phyloP scores from a whole-genome alignment of 2,888 invertebrate species.

The Syritta pipiens region DNA sequence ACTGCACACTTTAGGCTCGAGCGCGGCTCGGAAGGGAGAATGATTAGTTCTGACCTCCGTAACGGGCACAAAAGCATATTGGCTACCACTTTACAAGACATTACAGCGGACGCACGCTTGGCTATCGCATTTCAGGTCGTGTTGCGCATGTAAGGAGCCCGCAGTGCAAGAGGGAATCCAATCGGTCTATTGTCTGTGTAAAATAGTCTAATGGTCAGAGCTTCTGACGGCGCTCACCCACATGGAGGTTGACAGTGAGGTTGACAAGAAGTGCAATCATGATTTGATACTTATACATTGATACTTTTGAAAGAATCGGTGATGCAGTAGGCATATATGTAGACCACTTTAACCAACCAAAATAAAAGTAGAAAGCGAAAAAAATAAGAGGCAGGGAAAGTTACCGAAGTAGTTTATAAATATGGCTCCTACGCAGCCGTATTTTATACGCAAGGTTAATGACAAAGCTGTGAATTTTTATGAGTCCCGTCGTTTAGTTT shows the following conservation, averaged over 20 bases:
- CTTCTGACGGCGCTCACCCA: not conserved
- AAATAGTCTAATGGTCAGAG: conserved; percentile 28
- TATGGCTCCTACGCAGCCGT: too few relatives aligned
- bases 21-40: not conserved
- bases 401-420: too few relatives aligned
- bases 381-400: too few relatives aligned
- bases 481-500: too few relatives aligned
- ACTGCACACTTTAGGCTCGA: too few relatives aligned
- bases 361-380: too few relatives aligned
- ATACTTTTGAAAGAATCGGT: too few relatives aligned
- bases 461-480: too few relatives aligned
- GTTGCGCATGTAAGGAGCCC: conserved; percentile 7
- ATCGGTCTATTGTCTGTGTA: conserved; percentile 5
- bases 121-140: conserved; percentile 53
- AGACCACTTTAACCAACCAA: too few relatives aligned
- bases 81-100: conserved; percentile 37
- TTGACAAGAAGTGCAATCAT: not conserved
- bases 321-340: too few relatives aligned
- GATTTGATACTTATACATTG: too few relatives aligned
- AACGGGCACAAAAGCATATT: conserved; percentile 19
- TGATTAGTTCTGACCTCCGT: conserved; percentile 44
- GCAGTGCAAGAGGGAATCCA: conserved; percentile 2
- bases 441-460: too few relatives aligned
- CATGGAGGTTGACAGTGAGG: not conserved
- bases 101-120: conserved; percentile 25